phyloP scores from a whole-genome alignment of 2,797 vertebrate species.

The Myotis planiceps region DNA sequence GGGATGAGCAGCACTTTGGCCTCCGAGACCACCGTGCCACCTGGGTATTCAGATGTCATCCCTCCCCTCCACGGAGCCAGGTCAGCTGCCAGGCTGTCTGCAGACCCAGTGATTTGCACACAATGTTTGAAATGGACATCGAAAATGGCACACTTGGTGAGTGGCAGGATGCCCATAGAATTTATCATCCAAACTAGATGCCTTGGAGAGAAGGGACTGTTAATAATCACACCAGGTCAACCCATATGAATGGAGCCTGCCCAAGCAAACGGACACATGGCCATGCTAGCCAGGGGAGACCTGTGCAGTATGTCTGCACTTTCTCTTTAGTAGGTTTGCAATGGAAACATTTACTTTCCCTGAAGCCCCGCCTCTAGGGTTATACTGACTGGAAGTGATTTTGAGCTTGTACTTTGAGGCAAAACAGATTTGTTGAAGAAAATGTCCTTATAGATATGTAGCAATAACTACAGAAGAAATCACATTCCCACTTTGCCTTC shows the following conservation, averaged over 20 bases:
- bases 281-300: neutral
- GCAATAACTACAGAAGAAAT: slow-evolving; percentile 16
- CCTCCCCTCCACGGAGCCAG: neutral
- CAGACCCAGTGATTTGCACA: neutral
- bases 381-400: slow-evolving; percentile 61
- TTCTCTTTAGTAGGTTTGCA: slow-evolving; percentile 17
- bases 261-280: neutral
- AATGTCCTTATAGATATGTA: slow-evolving; percentile 29
- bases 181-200: neutral
- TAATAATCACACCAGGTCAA: neutral
- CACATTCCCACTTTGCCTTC: slow-evolving; percentile 17
- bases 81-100: neutral
- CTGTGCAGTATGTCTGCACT: neutral
- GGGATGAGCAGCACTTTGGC: neutral
- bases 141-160: neutral
- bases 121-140: neutral
- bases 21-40: neutral
- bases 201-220: neutral
- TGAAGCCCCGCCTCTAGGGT: neutral
- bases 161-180: neutral
- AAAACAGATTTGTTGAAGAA: slow-evolving; percentile 53
- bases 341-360: neutral
- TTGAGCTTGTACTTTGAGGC: slow-evolving; percentile 50
- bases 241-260: neutral
- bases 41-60: slow-evolving; percentile 25